Conservation (phyloP, 2,113 vertebrate species). For the Hepsetus odoe region DNA sequence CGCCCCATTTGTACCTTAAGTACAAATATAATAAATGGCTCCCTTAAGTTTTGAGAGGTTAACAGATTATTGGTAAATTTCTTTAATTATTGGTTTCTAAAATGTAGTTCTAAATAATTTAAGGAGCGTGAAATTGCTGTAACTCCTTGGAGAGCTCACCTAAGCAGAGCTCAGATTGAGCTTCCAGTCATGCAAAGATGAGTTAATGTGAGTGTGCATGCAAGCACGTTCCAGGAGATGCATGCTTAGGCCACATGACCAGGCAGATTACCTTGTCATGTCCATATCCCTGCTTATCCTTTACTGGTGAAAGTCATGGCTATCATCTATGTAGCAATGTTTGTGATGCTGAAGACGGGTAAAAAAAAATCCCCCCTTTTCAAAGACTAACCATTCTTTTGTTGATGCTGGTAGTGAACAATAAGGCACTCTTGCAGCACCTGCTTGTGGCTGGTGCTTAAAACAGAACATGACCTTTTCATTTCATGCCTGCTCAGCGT, state of each 20-base stretch:
- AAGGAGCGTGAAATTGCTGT: neutral
- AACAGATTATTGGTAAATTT: neutral
- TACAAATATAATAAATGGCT: too few species aligned
- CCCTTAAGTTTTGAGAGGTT: neutral
- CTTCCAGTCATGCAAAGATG: constrained; percentile 29
- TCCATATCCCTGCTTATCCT: constrained; percentile 35
- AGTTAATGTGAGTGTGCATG: constrained; percentile 23
- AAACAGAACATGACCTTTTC: constrained; percentile 21
- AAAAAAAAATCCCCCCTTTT: neutral
- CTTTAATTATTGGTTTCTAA: neutral
- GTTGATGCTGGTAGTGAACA: neutral
- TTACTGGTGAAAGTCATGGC: neutral
- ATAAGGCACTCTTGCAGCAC: neutral
- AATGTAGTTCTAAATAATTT: neutral
- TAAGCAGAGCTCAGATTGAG: constrained; percentile 25
- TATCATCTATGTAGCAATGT: neutral
- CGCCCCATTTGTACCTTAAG: too few species aligned
- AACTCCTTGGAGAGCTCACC: neutral
- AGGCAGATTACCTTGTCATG: constrained; percentile 43
- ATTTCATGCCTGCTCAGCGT: neutral
- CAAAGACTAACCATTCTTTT: neutral
- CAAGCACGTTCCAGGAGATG: constrained; percentile 31
- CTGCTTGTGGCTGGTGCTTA: neutral
- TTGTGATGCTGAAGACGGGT: neutral
- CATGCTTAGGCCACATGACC: constrained; percentile 42